Evolutionary conservation across 1,140 invertebrate genomes (phyloP).

Genomic region (Lepidurus packardi): DNA sequence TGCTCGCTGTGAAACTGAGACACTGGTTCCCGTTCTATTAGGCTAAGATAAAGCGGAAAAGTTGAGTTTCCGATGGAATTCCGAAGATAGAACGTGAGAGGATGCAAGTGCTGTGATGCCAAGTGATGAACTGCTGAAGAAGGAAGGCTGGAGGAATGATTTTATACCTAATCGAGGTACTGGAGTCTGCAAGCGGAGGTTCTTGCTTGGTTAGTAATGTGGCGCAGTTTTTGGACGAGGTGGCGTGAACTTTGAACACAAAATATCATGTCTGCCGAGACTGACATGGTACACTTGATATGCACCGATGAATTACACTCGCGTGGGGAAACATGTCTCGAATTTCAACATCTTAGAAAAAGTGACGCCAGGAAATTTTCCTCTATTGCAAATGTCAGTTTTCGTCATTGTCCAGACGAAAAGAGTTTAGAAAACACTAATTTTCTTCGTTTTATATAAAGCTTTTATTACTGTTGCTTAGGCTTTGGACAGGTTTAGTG

Average conservation of each 20-base stretch:
- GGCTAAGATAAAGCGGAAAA: not conserved
- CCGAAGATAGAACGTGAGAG: not conserved
- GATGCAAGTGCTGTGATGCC: not conserved
- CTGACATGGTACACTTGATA: not conserved
- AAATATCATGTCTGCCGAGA: not conserved
- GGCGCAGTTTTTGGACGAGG: not conserved
- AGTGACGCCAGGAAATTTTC: not conserved
- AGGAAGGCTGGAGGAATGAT: not conserved
- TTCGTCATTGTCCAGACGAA: not conserved
- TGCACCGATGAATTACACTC: not conserved
- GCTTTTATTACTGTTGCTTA: constrained; percentile 8
- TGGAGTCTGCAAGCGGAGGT: not conserved
- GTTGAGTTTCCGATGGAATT: not conserved
- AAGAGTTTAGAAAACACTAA: not conserved
- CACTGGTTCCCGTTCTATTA: not conserved
- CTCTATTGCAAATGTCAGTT: not conserved
- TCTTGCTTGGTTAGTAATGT: not conserved
- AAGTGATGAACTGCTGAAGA: constrained; percentile 3
- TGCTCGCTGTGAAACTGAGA: not conserved
- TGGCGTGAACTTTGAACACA: not conserved
- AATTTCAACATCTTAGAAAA: not conserved
- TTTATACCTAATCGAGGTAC: constrained; percentile 4
- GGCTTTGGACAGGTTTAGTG: not conserved
- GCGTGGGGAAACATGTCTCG: not conserved
- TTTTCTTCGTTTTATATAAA: not conserved